Base-by-base conservation (phyloP, 2,113 vertebrate genomes). In the Nannospalax galili region DNA sequence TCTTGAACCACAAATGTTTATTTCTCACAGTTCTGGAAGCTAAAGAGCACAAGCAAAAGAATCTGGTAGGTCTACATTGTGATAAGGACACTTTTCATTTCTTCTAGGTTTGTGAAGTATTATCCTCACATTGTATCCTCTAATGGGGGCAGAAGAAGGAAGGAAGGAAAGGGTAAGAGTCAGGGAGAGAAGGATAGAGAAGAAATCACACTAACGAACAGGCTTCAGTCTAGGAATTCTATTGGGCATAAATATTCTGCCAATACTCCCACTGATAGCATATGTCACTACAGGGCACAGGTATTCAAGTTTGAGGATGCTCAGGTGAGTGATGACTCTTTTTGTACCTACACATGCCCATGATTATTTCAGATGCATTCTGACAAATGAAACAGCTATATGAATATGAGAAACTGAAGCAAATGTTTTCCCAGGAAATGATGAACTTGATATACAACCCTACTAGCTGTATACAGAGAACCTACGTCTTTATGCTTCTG, bases 361-460 rank as follows among this genome's bases (percentile, higher is more conserved):
- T 20, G 37, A 56, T 85, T 78, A 86, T 67, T 93, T 67, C 32
- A 90, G 32, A 70, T 81, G 58, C 78, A 84, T 91, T 88, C n/a
- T 73, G 86, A 9, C 8, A 87, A 65, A 62, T 81, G 20, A 70
- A 93, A 20, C 11, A 1, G 24, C 0, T 42, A 74, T 8, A 45
- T 79, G 42, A 74, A 87, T 62, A 40, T 35, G 81, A 87, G 58
- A 11, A 4, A 0, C 42, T 72, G 35, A 5, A 67, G 37, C 7
- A 86, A 81, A 91, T n/a, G 17, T n/a, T 7, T n/a, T 48, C 15
- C 52, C 35, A 81, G 62, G 65, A 84, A 87, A 86, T 91, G 3
- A 30, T 73, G 40, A 82, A 37, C 78, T 52, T 91, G 69, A 70
- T 85, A 42, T 78, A 62, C 88, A 74, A 84, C 3, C 62, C 42